These are phyloP conservation scores for Oegoconia quadripuncta DNA, from an alignment of 2,888 invertebrate species.

Conservation along the genomic window DNA sequence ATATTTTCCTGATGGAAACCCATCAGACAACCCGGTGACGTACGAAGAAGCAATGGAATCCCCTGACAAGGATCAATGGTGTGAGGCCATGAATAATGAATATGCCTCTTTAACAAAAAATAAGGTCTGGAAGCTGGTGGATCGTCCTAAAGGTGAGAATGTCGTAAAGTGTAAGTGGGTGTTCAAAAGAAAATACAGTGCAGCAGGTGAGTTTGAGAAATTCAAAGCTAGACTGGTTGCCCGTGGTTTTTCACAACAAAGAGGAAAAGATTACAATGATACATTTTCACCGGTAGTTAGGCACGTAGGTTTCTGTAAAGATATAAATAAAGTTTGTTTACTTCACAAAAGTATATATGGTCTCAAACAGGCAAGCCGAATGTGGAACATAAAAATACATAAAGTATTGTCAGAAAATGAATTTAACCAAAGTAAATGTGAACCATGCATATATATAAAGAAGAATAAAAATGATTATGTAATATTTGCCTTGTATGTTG, in stretches of 20 bases:
- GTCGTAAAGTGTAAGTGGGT: conserved; percentile 5
- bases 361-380: neutral
- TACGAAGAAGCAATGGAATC: neutral
- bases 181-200: conserved; percentile 7
- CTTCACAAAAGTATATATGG: conserved; percentile 8
- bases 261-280: conserved; percentile 11
- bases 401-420: neutral
- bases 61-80: conserved; percentile 2
- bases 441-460: conserved; percentile 4
- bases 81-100: conserved; percentile 11
- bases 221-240: conserved; percentile 16
- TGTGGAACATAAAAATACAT: conserved; percentile 2
- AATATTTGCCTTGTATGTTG: too few relatives aligned
- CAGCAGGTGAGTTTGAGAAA: conserved; percentile 2
- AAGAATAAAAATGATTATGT: too few relatives aligned
- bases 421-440: conserved; percentile 4
- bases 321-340: conserved; percentile 8
- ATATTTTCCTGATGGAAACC: neutral
- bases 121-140: conserved; percentile 7
- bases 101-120: conserved; percentile 6
- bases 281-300: conserved; percentile 16
- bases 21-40: neutral
- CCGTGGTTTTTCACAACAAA: conserved; percentile 9
- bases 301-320: conserved; percentile 6
- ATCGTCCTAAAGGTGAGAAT: conserved; percentile 4